These are phyloP conservation scores for Phoenoteleia sp. DNA, from an alignment of 2,888 invertebrate genomes.

Conservation along the genomic window DNA sequence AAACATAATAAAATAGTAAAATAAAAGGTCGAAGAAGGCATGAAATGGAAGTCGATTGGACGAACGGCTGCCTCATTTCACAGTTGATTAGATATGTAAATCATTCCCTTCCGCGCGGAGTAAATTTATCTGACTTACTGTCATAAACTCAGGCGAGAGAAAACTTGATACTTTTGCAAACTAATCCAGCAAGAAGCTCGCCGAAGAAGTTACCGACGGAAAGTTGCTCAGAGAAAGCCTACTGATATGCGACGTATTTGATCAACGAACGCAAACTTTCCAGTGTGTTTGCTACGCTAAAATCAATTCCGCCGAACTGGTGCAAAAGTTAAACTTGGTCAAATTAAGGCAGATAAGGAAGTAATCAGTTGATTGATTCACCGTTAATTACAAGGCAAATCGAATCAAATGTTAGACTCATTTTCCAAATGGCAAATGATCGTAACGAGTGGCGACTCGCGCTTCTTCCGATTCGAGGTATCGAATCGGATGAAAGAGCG, in stretches of 20 bases:
- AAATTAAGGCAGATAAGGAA: slow-evolving; percentile 52
- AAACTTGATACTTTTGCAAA: slow-evolving; percentile 71
- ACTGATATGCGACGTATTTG: slow-evolving; percentile 71
- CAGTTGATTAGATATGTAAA: slow-evolving; percentile 72
- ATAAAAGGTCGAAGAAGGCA: slow-evolving; percentile 40
- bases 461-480: too few species aligned
- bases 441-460: too few species aligned
- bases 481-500: too few species aligned
- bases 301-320: slow-evolving; percentile 67
- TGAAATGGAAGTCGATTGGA: slow-evolving; percentile 58
- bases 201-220: slow-evolving; percentile 48
- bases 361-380: slow-evolving; percentile 71
- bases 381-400: slow-evolving; percentile 45
- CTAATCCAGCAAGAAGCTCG: slow-evolving; percentile 68
- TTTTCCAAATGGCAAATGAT: not conserved
- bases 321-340: slow-evolving; percentile 67
- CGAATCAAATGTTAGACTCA: slow-evolving; percentile 40
- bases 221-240: slow-evolving; percentile 69
- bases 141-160: slow-evolving; percentile 62
- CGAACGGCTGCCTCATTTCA: slow-evolving; percentile 66
- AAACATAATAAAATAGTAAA: not conserved
- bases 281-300: slow-evolving; percentile 62
- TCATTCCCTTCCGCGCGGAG: slow-evolving; percentile 58
- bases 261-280: slow-evolving; percentile 63
- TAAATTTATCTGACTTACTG: slow-evolving; percentile 69